Percentiles rank a stretch among this genome's conserved stretches.
Evolutionary conservation across 2,797 vertebrate species (phyloP).

Genomic region (Acanthurus tractus): DNA sequence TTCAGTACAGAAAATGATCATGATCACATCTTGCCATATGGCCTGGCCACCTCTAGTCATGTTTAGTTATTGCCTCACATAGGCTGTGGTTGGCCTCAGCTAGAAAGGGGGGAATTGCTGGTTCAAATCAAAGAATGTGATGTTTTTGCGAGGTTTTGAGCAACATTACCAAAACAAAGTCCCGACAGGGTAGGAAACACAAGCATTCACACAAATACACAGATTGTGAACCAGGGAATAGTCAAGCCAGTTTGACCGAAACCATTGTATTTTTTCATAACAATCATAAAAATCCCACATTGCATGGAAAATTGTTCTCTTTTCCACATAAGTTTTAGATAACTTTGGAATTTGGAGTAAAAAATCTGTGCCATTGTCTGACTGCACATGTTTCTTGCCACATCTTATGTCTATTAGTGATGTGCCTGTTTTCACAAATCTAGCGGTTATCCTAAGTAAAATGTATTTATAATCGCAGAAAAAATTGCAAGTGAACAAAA

Average conservation of each 20-base stretch:
- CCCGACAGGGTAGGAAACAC: not conserved
- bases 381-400: not conserved
- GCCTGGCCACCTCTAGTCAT: not conserved
- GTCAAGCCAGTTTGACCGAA: not conserved
- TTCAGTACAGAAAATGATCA: too few relatives aligned
- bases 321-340: not conserved
- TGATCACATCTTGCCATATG: too few relatives aligned
- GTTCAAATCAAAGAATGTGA: slow-evolving; percentile 6
- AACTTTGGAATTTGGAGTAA: not conserved
- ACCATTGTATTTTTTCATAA: not conserved
- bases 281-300: not conserved
- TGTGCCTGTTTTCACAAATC: not conserved
- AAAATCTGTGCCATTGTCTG: not conserved
- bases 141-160: not conserved
- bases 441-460: not conserved
- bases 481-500: not conserved
- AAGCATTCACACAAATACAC: not conserved
- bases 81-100: not conserved
- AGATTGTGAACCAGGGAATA: not conserved
- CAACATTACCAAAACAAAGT: not conserved
- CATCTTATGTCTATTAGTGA: not conserved
- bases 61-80: not conserved
- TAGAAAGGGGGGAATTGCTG: not conserved
- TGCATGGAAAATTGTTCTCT: not conserved
- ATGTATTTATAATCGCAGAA: not conserved